Evolutionary conservation across 2,113 vertebrate genomes (phyloP), one percentile per base, ranked within the genome.

Genomic region (Odontophorus gujanensis): DNA sequence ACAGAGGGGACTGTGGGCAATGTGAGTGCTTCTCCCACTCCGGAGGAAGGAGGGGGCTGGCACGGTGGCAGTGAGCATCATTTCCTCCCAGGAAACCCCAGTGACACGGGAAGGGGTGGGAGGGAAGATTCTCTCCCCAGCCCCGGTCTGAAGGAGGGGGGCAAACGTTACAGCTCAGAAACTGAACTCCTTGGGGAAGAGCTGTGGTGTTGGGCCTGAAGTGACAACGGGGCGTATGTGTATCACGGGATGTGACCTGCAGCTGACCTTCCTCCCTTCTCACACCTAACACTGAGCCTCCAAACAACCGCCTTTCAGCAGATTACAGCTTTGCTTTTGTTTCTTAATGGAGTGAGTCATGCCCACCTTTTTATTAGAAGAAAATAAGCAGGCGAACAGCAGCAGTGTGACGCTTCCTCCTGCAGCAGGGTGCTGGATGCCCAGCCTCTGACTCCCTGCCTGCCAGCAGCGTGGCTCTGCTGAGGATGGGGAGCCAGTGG

Each of bases 281-380:
- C 90, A 91, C 82, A 22, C 83, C 93, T 94, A 74, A 74, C 15
- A 32, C 92, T 3, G 47, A 68, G 85, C 90, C 93, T 93, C 96
- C 85, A 83, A 96, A 93, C 93, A 87, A 92, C 88, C 83, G 88
- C 93, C 76, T 86, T 78, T 66, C 92, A 78, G 93, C 80, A 84
- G 93, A 90, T 96, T 93, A 92, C 83, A 94, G 92, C 92, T 94
- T 86, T 81, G 85, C 88, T 93, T 95, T 93, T 96, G 95, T 95
- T 96, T 94, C 95, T 96, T 90, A 95, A 94, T 85, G 24, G 83
- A 93, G 80, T 96, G 96, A 96, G 83, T 95, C 96, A 96, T 58
- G 93, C 74, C 88, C 85, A 95, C 92, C 95, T 94, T 96, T 95
- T 94, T 95, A 96, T 93, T 96, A 95, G 93, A 84, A 95, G 93